Percentiles rank a stretch among this genome's conserved stretches.
Evolutionary conservation across 2,888 invertebrate species (phyloP).

Genomic region (Campoletis raptor): DNA sequence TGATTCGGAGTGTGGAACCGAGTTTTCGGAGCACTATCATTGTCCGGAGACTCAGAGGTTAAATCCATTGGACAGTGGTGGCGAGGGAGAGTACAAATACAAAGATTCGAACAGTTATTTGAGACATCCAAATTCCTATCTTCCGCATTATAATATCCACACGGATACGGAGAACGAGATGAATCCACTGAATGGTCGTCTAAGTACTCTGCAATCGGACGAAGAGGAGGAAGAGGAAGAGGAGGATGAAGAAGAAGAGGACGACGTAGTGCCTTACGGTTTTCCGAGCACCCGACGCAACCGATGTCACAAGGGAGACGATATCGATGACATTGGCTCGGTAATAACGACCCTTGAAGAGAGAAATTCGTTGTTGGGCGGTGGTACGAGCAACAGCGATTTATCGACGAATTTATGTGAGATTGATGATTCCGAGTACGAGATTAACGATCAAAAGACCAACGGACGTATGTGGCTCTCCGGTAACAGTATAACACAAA

Average conservation of each 20-base stretch:
- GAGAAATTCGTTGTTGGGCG: conserved; percentile 91
- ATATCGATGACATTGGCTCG: conserved; percentile 88
- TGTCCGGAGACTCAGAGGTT: conserved; percentile 86
- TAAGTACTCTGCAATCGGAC: conserved; percentile 82
- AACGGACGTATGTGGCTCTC: conserved; percentile 83
- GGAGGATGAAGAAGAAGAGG: conserved; percentile 78
- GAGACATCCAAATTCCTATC: conserved; percentile 93
- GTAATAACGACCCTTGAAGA: conserved; percentile 91
- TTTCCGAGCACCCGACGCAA: conserved; percentile 85
- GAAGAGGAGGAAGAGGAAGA: conserved; percentile 80
- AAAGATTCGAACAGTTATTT: conserved; percentile 89
- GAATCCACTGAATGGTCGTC: conserved; percentile 82
- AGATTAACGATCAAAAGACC: conserved; percentile 85
- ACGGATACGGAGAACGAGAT: conserved; percentile 88
- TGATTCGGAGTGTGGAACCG: conserved; percentile 89
- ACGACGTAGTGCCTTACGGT: conserved; percentile 86
- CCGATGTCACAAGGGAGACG: conserved; percentile 83
- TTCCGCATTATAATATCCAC: conserved; percentile 90
- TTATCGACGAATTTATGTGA: conserved; percentile 95
- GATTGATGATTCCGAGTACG: conserved; percentile 95
- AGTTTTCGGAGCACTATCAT: conserved; percentile 86
- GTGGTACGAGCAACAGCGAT: conserved; percentile 92
- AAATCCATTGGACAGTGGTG: conserved; percentile 88
- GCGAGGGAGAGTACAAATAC: conserved; percentile 86
- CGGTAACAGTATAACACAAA: conserved; percentile 83